These are phyloP conservation scores for Apodemia hepburni DNA, from an alignment of 2,888 invertebrate species.

Conservation along the genomic window DNA sequence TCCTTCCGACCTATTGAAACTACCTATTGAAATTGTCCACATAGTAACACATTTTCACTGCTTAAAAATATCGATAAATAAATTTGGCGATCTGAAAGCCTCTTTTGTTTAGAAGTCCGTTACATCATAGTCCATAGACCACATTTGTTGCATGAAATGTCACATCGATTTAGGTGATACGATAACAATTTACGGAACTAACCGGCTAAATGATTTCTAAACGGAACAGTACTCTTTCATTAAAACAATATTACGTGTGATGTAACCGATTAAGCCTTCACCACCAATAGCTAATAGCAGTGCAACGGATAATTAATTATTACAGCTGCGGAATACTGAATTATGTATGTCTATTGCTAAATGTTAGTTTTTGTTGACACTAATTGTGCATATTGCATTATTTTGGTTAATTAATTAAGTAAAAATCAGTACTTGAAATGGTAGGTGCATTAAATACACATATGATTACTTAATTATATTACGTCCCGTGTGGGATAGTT, in stretches of 20 bases:
- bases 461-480: no score
- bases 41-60: no score
- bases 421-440: not conserved
- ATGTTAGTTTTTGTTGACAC: conserved; percentile 10
- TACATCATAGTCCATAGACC: not conserved
- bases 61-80: not conserved
- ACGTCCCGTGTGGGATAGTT: no score
- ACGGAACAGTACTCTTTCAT: not conserved
- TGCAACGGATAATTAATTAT: conserved; percentile 14
- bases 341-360: conserved; percentile 10
- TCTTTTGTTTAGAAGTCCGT: not conserved
- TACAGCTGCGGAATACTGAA: conserved; percentile 6
- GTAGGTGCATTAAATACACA: no score
- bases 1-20: no score
- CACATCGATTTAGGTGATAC: not conserved
- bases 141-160: not conserved
- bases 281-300: conserved; percentile 2
- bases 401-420: not conserved
- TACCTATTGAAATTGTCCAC: no score
- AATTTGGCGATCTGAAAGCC: not conserved
- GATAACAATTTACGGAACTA: conserved; percentile 7
- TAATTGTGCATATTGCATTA: conserved; percentile 7
- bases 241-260: not conserved
- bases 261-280: conserved; percentile 1
- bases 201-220: conserved; percentile 6